Evolutionary conservation across 2,797 vertebrate genomes (phyloP).

Genomic region (Epinephelus coioides): DNA sequence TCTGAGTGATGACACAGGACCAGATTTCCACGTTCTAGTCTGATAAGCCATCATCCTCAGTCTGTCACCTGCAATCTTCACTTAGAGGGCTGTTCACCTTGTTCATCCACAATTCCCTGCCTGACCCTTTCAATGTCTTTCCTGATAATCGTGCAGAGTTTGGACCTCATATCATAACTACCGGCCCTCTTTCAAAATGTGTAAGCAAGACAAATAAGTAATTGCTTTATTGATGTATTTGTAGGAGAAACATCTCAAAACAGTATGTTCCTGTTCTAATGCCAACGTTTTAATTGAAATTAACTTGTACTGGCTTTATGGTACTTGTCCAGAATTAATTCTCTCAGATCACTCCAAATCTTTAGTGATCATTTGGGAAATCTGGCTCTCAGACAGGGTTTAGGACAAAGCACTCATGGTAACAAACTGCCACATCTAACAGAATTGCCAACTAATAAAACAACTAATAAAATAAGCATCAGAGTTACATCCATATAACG

Average conservation of each 20-base stretch:
- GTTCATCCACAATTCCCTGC: not conserved
- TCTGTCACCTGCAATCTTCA: conserved; percentile 1
- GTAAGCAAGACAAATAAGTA: not conserved
- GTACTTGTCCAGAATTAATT: conserved; percentile 10
- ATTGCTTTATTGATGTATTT: not conserved
- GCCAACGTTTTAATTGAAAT: not conserved
- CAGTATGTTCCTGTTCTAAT: not conserved
- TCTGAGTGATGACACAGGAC: not conserved
- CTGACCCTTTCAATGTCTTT: not conserved
- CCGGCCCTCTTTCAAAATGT: not conserved
- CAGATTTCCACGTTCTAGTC: not conserved
- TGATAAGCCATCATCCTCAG: not conserved
- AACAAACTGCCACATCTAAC: not conserved
- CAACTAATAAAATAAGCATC: not conserved
- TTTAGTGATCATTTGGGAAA: conserved; percentile 19
- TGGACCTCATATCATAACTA: not conserved
- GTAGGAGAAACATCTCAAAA: not conserved
- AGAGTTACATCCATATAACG: not conserved
- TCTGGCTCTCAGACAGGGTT: not conserved
- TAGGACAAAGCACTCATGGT: not conserved
- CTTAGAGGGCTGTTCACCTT: not conserved
- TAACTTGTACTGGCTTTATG: not conserved
- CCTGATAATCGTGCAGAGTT: not conserved
- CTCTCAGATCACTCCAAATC: not conserved
- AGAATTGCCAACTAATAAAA: not conserved